phyloP scores from a whole-genome alignment of 2,888 invertebrate genomes.

The Sphaerophoria rueppellii region DNA sequence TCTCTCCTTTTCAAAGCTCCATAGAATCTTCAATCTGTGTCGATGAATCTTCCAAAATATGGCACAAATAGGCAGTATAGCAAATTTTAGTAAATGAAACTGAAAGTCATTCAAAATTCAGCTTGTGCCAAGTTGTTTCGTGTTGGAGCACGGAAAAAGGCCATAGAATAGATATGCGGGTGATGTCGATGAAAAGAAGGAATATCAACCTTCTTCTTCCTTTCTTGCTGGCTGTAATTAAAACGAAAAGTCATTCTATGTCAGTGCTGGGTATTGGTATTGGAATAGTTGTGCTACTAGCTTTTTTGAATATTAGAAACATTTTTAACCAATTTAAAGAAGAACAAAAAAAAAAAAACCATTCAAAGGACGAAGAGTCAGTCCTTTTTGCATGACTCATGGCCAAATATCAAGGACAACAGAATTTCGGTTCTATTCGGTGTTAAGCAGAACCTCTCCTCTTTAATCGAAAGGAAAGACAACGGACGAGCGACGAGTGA shows the following conservation, averaged over 20 bases:
- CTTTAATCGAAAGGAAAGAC: background rate
- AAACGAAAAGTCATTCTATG: constrained; percentile 70
- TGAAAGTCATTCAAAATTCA: constrained; percentile 68
- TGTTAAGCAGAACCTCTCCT: constrained; percentile 3
- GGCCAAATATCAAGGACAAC: constrained; percentile 18
- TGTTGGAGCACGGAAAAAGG: background rate
- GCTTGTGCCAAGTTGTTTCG: constrained; percentile 58
- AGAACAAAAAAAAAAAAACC: background rate
- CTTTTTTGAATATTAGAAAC: constrained; percentile 45
- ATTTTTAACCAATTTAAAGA: constrained; percentile 14
- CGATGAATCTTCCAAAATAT: constrained; percentile 35
- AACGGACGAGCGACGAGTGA: background rate
- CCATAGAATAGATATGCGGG: background rate
- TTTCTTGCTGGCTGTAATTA: constrained; percentile 37
- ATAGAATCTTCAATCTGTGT: constrained; percentile 30
- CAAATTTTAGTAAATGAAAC: constrained; percentile 44
- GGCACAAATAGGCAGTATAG: constrained; percentile 43
- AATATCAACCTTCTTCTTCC: constrained; percentile 21
- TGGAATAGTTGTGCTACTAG: constrained; percentile 23
- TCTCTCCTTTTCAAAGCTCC: background rate
- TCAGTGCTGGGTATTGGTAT: constrained; percentile 34
- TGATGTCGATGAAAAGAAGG: constrained; percentile 4
- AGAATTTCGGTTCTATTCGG: constrained; percentile 22
- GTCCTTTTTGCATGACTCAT: constrained; percentile 35
- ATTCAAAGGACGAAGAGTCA: background rate